These are phyloP conservation scores for Uropetala carovei DNA, from an alignment of 2,888 invertebrate species.

Conservation along the genomic window DNA sequence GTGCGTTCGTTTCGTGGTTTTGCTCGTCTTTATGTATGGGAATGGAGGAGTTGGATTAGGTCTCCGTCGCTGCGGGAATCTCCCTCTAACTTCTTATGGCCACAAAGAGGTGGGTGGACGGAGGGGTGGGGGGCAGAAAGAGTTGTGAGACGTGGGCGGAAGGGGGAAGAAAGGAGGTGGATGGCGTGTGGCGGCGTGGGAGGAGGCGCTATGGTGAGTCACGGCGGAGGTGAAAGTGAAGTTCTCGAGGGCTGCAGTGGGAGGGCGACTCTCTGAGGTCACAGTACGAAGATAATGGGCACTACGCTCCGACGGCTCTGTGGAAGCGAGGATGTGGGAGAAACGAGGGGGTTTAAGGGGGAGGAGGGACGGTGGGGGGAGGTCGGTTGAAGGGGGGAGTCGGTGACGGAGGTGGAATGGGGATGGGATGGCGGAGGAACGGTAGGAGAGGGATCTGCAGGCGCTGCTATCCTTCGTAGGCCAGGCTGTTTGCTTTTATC, in stretches of 20 bases:
- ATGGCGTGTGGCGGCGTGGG: not conserved
- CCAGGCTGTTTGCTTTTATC: not conserved
- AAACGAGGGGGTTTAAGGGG: not conserved
- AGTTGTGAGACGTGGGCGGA: not conserved
- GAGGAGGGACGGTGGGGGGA: not conserved
- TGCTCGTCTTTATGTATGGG: too few relatives aligned
- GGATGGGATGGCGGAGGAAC: too few relatives aligned
- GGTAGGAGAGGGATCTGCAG: too few relatives aligned
- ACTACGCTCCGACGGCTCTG: constrained; percentile 6
- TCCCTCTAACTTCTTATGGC: not conserved
- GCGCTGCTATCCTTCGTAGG: too few relatives aligned
- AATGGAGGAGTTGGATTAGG: not conserved
- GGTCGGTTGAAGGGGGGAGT: not conserved
- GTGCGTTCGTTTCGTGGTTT: not conserved
- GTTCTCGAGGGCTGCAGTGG: constrained; percentile 23
- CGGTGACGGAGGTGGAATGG: too few relatives aligned
- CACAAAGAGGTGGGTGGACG: not conserved
- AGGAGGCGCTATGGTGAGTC: not conserved
- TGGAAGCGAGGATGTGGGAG: not conserved
- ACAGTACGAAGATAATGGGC: constrained; percentile 56
- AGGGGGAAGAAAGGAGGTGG: not conserved
- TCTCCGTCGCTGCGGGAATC: not conserved
- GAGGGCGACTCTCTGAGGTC: constrained; percentile 53
- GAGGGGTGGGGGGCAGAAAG: too few relatives aligned
- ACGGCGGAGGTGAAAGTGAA: constrained; percentile 58